Evolutionary conservation across 2,888 invertebrate species (phyloP).

Genomic region (Coelopa pilipes): DNA sequence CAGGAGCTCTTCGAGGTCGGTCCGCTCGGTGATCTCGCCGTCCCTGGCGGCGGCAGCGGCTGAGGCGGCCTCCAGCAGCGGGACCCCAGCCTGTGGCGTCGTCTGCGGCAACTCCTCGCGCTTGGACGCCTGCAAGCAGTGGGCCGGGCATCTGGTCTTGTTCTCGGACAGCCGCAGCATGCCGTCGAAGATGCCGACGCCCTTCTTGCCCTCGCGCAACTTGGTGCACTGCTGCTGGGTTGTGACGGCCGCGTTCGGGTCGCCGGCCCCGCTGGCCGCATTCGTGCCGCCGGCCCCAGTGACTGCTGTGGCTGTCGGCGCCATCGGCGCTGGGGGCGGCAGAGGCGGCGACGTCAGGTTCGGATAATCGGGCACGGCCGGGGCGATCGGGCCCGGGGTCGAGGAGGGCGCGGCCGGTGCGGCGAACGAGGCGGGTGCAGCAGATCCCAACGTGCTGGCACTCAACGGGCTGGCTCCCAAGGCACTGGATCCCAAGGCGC

Average conservation of each 20-base stretch:
- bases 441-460: no score
- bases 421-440: no score
- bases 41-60: not conserved
- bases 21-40: not conserved
- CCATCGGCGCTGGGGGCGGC: no score
- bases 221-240: not conserved
- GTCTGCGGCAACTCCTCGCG: not conserved
- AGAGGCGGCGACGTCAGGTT: not conserved
- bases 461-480: no score
- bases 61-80: not conserved
- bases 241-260: no score
- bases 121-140: not conserved
- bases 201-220: not conserved
- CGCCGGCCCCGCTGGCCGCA: no score
- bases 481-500: no score
- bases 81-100: not conserved
- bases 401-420: no score
- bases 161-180: not conserved
- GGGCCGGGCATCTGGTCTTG: not conserved
- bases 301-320: no score
- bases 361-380: not conserved
- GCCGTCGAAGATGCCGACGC: not conserved
- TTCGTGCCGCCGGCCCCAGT: no score
- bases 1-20: not conserved
- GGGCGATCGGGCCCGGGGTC: not conserved